These are phyloP conservation scores for Pteropus alecto DNA, from an alignment of 2,113 vertebrate genomes.

Conservation along the genomic window DNA sequence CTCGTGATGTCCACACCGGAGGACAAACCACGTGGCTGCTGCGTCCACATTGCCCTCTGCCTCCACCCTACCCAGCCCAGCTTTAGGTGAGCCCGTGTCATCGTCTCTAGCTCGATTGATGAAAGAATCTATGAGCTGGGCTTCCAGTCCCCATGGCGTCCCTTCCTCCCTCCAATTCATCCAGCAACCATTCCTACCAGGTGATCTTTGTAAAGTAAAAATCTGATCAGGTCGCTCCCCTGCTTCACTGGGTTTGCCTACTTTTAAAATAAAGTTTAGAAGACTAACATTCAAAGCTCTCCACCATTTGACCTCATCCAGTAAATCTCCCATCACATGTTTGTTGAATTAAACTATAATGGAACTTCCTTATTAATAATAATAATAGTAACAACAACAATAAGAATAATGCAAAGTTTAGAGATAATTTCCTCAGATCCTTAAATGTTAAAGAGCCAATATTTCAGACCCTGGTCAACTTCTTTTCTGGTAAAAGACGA, in stretches of 20 bases:
- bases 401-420: not conserved
- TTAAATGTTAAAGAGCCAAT: not conserved
- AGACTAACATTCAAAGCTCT: not conserved
- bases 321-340: not conserved
- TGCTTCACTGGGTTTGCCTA: not conserved
- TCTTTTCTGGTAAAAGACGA: not conserved
- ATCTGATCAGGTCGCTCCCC: not conserved
- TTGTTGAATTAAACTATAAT: not conserved
- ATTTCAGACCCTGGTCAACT: not conserved
- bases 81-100: not conserved
- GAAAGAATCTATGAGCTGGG: not conserved
- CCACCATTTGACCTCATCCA: not conserved
- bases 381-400: not conserved
- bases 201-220: not conserved
- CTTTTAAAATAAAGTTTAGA: not conserved
- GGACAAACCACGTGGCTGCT: not conserved
- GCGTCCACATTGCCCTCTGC: not conserved
- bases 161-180: not conserved
- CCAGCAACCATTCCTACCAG: too few species aligned
- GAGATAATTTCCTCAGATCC: not conserved
- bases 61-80: not conserved
- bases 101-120: not conserved
- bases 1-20: not conserved
- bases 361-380: not conserved
- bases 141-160: fast-evolving